Base-by-base conservation (phyloP, 2,888 invertebrate genomes). In the Pseudanteris insignis region DNA sequence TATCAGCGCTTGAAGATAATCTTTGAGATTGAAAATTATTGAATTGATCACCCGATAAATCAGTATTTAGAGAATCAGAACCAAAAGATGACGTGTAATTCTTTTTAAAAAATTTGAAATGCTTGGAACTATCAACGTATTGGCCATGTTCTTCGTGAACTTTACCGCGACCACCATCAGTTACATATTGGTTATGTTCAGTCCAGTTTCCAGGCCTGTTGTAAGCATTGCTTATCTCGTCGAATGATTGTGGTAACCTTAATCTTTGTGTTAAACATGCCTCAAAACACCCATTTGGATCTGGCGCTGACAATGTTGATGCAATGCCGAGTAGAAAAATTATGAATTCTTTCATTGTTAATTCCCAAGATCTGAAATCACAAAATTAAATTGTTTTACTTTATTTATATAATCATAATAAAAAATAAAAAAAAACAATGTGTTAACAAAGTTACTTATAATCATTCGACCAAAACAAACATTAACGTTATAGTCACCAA, bases 181-280 rank as follows among this genome's bases (percentile, higher is more conserved):
- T 67, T n/a, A 51, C 53, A 24, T 68, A 76, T 3, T 70, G 66
- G 38, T 75, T 73, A 14, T 68, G 71, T 33, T 75, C 73, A 0
- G 70, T 65, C 76, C 76, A 76, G 15, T 74, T 76, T 18, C 75
- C 76, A 26, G 75, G 74, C 51, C 61, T 67, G 2, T 40, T 15
- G 24, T 36, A 43, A n/a, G n/a, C n/a, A n/a, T n/a, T n/a, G n/a
- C n/a, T n/a, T n/a, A n/a, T n/a, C n/a, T n/a, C n/a, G 18, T 57
- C 62, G 1, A 41, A 5, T 9, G 28, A 32, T 25, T 25, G 26
- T 3, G 8, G 14, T 1, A 13, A 4, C 3, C 9, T 34, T 8
- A 60, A 15, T 38, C 43, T 43, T 50, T 54, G 48, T 2, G 0
- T 48, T 2, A 50, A 10, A 9, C 63, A 63, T 10, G 58, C 21